Evolutionary conservation across 2,113 vertebrate species (phyloP).

Genomic region (Megaptera novaeangliae): DNA sequence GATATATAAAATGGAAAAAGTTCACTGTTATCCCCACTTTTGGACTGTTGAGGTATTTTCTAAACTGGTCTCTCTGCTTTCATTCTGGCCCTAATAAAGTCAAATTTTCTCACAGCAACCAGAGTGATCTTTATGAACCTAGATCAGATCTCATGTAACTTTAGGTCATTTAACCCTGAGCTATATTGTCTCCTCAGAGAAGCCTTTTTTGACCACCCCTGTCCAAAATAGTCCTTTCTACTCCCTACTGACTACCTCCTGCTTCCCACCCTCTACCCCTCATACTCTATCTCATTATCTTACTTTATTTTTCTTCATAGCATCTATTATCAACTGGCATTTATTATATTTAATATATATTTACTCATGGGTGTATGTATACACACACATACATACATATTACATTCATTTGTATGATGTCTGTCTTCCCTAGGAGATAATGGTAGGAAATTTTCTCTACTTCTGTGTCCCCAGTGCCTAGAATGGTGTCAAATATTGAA

Average conservation of each 20-base stretch:
- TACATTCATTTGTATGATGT: not conserved
- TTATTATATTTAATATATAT: not conserved
- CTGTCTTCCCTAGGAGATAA: not conserved
- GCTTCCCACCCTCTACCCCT: not conserved
- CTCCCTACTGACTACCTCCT: not conserved
- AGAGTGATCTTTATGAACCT: not conserved
- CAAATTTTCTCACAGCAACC: not conserved
- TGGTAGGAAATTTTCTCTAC: not conserved
- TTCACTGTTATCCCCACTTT: not conserved
- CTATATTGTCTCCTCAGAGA: not conserved
- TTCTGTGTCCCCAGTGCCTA: not conserved
- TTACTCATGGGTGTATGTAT: not conserved
- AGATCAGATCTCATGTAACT: not conserved
- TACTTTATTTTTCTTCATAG: not conserved
- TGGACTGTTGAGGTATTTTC: not conserved
- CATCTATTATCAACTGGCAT: not conserved
- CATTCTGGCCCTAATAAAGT: not conserved
- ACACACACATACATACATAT: not conserved
- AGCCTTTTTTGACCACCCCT: not conserved
- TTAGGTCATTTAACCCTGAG: not conserved
- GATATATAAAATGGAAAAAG: not conserved
- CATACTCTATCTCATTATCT: not conserved
- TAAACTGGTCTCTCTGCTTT: not conserved
- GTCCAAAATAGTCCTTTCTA: not conserved
- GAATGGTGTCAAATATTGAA: constrained; percentile 22